Conservation (phyloP, 2,888 invertebrate genomes). For the Tribolium freemani region DNA sequence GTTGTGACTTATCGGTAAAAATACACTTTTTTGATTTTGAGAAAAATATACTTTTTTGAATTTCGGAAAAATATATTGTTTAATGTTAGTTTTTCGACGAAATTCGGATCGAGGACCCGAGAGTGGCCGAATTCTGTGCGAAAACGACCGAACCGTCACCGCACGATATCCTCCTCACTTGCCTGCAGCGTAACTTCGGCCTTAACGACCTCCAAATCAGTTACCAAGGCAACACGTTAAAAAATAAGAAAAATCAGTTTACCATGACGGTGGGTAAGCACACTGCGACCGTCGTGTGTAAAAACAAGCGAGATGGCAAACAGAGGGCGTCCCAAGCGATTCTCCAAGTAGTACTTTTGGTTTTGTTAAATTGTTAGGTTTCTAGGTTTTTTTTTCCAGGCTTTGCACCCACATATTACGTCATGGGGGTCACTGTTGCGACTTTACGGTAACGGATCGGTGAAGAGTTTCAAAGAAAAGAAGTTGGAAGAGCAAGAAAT, state of each 20-base stretch:
- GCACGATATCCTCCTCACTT: conserved; percentile 92
- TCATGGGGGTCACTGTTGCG: conserved; percentile 96
- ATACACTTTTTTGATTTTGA: no score
- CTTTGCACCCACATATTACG: conserved; percentile 93
- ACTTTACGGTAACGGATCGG: conserved; percentile 92
- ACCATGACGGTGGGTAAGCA: conserved; percentile 96
- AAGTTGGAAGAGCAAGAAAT: conserved; percentile 94
- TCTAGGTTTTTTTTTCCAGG: conserved; percentile 67
- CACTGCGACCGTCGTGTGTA: conserved; percentile 90
- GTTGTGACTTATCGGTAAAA: no score
- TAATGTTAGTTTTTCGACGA: conserved; percentile 91
- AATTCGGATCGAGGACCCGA: conserved; percentile 93
- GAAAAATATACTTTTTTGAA: no score
- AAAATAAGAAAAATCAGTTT: conserved; percentile 93
- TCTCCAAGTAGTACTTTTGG: conserved; percentile 74
- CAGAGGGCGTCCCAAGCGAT: conserved; percentile 96
- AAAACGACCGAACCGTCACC: conserved; percentile 97
- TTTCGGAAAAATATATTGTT: no score
- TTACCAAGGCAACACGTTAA: conserved; percentile 84
- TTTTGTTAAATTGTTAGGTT: background rate
- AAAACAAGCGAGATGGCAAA: conserved; percentile 97
- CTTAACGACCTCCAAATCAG: conserved; percentile 90
- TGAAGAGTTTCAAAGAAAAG: conserved; percentile 92
- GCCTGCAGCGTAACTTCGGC: conserved; percentile 93
- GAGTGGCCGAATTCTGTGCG: conserved; percentile 95